Conservation (phyloP, 2,888 invertebrate species). For the Drosophila diplacantha region DNA sequence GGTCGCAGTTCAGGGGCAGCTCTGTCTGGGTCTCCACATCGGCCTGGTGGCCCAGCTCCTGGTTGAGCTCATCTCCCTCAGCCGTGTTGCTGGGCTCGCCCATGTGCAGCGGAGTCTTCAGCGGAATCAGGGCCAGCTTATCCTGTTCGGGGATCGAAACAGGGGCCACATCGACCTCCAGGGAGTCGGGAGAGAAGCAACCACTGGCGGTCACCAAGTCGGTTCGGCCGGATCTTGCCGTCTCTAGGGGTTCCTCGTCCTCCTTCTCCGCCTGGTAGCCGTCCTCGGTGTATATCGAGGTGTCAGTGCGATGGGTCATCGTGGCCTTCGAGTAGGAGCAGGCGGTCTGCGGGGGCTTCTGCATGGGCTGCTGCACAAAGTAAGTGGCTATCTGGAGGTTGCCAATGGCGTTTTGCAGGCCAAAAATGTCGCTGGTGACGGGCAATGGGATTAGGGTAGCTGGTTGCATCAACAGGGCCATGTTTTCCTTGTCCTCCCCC, state of each 20-base stretch:
- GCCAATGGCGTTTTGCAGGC: slow-evolving; percentile 75
- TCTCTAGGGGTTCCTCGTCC: slow-evolving; percentile 39
- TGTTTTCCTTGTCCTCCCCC: slow-evolving; percentile 60
- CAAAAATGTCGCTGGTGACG: slow-evolving; percentile 76
- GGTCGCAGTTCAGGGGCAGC: slow-evolving; percentile 75
- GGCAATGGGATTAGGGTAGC: slow-evolving; percentile 77
- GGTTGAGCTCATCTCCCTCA: slow-evolving; percentile 6
- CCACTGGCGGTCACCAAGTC: slow-evolving; percentile 45
- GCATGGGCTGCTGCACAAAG: slow-evolving; percentile 73
- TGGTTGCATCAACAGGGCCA: slow-evolving; percentile 75
- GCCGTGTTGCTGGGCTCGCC: background rate
- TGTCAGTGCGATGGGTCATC: slow-evolving; percentile 73
- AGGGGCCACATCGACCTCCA: slow-evolving; percentile 51
- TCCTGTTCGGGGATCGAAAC: slow-evolving; percentile 34
- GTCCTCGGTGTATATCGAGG: slow-evolving; percentile 69
- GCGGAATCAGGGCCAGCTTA: slow-evolving; percentile 67
- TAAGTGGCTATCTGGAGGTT: slow-evolving; percentile 77
- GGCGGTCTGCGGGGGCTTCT: slow-evolving; percentile 18
- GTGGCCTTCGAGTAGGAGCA: slow-evolving; percentile 64
- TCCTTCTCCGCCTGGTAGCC: slow-evolving; percentile 64
- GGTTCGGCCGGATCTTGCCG: slow-evolving; percentile 46
- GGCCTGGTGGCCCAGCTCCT: slow-evolving; percentile 35
- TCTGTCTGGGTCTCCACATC: slow-evolving; percentile 77
- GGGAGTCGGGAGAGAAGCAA: slow-evolving; percentile 62
- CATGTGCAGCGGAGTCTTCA: slow-evolving; percentile 36